A percentile compares a stretch with the other conserved stretches of the same genome.
These are phyloP conservation scores for Myocastor coypus DNA, from an alignment of 2,113 vertebrate species.

Conservation along the genomic window DNA sequence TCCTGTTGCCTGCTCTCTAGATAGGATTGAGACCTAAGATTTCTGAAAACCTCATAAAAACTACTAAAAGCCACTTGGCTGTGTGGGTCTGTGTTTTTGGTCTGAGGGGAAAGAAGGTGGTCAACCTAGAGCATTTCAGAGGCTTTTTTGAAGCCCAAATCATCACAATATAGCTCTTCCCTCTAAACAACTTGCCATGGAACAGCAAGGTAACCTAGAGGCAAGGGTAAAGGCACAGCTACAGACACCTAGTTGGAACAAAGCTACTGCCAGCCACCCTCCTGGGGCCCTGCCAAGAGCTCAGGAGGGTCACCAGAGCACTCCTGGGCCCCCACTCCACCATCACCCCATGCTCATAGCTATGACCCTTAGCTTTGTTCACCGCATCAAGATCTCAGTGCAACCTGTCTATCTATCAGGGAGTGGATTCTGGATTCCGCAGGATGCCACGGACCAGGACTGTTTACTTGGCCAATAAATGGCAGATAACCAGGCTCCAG, in stretches of 20 bases:
- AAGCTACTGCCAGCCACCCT: neutral
- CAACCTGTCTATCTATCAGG: accelerated
- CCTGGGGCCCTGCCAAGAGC: neutral
- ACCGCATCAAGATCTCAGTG: accelerated
- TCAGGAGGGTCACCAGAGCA: neutral
- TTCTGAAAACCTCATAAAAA: neutral
- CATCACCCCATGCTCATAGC: accelerated
- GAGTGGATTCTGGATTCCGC: neutral
- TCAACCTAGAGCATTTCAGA: neutral
- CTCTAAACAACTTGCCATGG: no score
- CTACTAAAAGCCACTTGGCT: neutral
- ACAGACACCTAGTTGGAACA: neutral
- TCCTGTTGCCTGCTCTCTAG: neutral
- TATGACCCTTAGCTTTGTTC: accelerated
- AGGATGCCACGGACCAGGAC: neutral
- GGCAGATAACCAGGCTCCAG: accelerated
- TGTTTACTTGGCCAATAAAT: neutral
- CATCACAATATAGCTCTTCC: neutral
- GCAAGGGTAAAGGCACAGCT: neutral
- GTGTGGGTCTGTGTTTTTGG: neutral
- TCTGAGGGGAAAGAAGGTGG: neutral
- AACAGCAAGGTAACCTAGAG: neutral
- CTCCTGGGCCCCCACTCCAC: accelerated
- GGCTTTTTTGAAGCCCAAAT: neutral
- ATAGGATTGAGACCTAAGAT: neutral